phyloP scores from a whole-genome alignment of 2,888 invertebrate species.

The Dascillus cervinus region DNA sequence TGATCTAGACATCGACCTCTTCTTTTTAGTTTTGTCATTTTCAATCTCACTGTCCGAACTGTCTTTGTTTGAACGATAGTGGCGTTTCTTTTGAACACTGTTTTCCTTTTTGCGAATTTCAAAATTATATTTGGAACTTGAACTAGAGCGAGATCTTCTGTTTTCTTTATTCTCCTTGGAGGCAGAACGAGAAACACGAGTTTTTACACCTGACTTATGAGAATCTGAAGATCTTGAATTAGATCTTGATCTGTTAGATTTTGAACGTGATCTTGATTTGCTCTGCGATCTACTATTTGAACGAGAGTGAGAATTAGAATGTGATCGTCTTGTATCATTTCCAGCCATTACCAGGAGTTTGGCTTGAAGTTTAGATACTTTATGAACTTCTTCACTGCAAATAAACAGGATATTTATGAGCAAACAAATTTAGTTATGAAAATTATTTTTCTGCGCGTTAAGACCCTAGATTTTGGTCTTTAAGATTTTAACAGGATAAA shows the following conservation, averaged over 20 bases:
- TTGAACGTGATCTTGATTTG: slow-evolving; percentile 26
- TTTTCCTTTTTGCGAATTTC: slow-evolving; percentile 70
- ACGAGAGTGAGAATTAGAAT: slow-evolving; percentile 30
- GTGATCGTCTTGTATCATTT: slow-evolving; percentile 34
- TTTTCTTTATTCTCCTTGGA: slow-evolving; percentile 21
- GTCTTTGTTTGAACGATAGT: slow-evolving; percentile 80
- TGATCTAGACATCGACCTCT: slow-evolving; percentile 31
- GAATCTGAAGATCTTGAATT: slow-evolving; percentile 28
- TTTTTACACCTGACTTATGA: slow-evolving; percentile 17
- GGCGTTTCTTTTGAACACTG: slow-evolving; percentile 79
- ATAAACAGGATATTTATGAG: slow-evolving; percentile 4
- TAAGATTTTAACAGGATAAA: too few species aligned
- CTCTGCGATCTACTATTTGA: slow-evolving; percentile 35
- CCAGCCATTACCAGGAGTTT: slow-evolving; percentile 56
- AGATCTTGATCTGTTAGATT: slow-evolving; percentile 20
- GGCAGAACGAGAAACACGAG: slow-evolving; percentile 20
- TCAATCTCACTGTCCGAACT: slow-evolving; percentile 59
- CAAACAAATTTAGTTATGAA: too few species aligned
- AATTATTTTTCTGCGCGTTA: too few species aligned
- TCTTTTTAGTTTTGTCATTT: slow-evolving; percentile 33
- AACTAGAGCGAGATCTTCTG: slow-evolving; percentile 18
- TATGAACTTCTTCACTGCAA: slow-evolving; percentile 39
- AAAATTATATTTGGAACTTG: slow-evolving; percentile 47
- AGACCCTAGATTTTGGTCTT: too few species aligned
- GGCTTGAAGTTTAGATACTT: slow-evolving; percentile 55